phyloP scores from a whole-genome alignment of 2,113 vertebrate species.

The Rhinoderma darwinii region DNA sequence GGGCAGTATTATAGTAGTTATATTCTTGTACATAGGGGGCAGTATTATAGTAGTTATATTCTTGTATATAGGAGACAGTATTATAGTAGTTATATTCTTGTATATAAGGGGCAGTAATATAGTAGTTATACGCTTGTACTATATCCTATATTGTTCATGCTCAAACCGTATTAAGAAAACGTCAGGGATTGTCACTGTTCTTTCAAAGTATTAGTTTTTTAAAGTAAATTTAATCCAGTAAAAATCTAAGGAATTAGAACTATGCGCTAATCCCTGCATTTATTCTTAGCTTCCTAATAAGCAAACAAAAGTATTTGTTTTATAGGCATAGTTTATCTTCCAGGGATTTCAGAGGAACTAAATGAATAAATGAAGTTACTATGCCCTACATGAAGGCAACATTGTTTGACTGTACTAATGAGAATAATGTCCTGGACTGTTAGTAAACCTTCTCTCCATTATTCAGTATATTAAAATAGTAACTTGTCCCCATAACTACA shows the following conservation, averaged over 20 bases:
- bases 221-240: background rate
- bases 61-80: no score
- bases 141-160: no score
- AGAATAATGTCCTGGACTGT: background rate
- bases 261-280: background rate
- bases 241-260: background rate
- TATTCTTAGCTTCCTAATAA: background rate
- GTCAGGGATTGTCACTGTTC: no score
- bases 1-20: no score
- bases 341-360: no score
- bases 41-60: no score
- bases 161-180: no score
- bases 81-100: no score
- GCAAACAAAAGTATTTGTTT: background rate
- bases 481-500: background rate
- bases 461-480: background rate
- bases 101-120: no score
- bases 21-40: no score
- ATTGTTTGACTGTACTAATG: background rate
- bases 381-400: background rate
- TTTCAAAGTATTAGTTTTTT: no score
- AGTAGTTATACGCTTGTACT: no score
- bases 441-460: background rate
- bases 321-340: background rate
- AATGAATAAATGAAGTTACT: background rate